A percentile compares a stretch with the other conserved stretches of the same genome.
Conservation (phyloP, 2,888 invertebrate genomes). For the Cylloceria caligata region DNA sequence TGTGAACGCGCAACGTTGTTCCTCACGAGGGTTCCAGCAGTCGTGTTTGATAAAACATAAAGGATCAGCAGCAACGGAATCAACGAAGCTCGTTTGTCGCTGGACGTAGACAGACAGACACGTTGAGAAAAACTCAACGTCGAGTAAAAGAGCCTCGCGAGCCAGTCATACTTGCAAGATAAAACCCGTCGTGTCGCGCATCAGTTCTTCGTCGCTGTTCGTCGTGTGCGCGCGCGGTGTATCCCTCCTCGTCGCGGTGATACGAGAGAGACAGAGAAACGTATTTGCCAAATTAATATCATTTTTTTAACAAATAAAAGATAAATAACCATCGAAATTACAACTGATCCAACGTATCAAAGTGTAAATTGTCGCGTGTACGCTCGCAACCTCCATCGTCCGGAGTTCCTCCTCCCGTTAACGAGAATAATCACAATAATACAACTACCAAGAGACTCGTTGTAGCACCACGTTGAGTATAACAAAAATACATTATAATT, state of each 20-base stretch:
- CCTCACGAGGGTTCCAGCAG: constrained; percentile 45
- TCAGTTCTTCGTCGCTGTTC: constrained; percentile 58
- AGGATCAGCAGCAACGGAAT: constrained; percentile 8
- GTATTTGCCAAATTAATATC: background rate
- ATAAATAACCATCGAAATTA: constrained; percentile 1
- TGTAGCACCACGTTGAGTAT: background rate
- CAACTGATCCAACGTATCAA: background rate
- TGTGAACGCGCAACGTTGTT: constrained; percentile 67
- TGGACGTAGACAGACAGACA: constrained; percentile 24
- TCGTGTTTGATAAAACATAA: background rate
- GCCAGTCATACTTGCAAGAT: constrained; percentile 47
- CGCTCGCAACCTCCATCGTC: constrained; percentile 22
- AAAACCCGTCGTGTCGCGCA: constrained; percentile 59
- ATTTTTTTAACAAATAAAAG: background rate
- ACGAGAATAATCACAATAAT: constrained; percentile 46
- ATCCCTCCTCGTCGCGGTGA: constrained; percentile 29
- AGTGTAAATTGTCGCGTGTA: constrained; percentile 27
- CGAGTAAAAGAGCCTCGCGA: constrained; percentile 36
- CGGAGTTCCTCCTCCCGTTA: constrained; percentile 54
- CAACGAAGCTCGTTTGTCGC: constrained; percentile 14
- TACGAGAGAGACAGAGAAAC: constrained; percentile 9
- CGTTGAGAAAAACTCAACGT: constrained; percentile 4
- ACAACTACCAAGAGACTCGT: background rate
- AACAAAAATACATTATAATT: background rate
- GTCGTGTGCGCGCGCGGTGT: constrained; percentile 49